These are phyloP conservation scores for Triplophysa tibetana DNA, from an alignment of 2,113 vertebrate genomes.

Conservation along the genomic window DNA sequence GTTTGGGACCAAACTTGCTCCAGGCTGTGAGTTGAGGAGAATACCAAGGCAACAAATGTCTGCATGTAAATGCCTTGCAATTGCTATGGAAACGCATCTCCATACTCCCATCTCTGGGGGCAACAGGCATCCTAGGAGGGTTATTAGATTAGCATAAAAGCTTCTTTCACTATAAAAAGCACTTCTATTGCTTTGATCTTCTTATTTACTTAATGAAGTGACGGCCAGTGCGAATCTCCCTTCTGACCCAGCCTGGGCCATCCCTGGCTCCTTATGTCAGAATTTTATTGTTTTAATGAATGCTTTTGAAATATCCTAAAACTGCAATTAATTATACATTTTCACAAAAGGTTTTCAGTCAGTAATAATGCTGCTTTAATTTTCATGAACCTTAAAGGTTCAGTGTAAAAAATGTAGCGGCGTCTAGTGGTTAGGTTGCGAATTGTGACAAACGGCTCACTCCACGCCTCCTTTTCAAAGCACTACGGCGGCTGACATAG, in stretches of 20 bases:
- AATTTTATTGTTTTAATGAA: not conserved
- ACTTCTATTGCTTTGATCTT: slow-evolving; percentile 70
- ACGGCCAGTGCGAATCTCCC: slow-evolving; percentile 66
- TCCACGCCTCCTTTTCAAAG: too few relatives aligned
- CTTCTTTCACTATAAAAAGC: slow-evolving; percentile 71
- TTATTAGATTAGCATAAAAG: slow-evolving; percentile 77
- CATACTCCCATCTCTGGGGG: slow-evolving; percentile 56
- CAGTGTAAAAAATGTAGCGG: too few relatives aligned
- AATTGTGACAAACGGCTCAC: too few relatives aligned
- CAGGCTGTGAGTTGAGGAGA: slow-evolving; percentile 23
- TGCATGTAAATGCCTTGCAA: slow-evolving; percentile 60
- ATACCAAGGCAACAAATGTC: slow-evolving; percentile 52
- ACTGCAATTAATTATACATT: too few relatives aligned
- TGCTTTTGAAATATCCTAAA: too few relatives aligned
- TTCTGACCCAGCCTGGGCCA: slow-evolving; percentile 46
- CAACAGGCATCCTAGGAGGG: slow-evolving; percentile 57
- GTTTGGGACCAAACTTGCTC: slow-evolving; percentile 24
- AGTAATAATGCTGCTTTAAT: too few relatives aligned
- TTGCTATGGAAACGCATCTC: slow-evolving; percentile 60
- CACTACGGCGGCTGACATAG: too few relatives aligned
- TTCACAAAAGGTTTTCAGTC: too few relatives aligned
- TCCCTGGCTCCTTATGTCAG: slow-evolving; percentile 41
- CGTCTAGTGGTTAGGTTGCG: too few relatives aligned
- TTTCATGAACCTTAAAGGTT: too few relatives aligned
- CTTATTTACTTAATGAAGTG: slow-evolving; percentile 79